Percentiles rank a stretch among this genome's conserved stretches.
These are phyloP conservation scores for Pachycephus smyrnensis DNA, from an alignment of 2,888 invertebrate genomes.

Conservation along the genomic window DNA sequence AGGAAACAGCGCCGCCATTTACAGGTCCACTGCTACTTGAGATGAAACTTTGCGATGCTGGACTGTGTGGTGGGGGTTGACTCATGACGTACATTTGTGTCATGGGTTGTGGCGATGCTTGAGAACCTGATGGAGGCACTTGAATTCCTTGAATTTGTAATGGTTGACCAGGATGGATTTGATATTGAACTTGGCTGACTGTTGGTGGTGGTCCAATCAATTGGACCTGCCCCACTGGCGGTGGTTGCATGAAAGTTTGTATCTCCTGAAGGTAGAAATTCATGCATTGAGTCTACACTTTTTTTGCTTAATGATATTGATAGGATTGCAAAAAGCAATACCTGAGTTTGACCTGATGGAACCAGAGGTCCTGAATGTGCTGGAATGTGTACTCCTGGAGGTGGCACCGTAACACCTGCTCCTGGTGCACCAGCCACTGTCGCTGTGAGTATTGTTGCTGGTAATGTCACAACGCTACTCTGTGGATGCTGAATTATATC, in stretches of 20 bases:
- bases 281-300: background rate
- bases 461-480: constrained; percentile 60
- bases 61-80: constrained; percentile 59
- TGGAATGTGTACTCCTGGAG: constrained; percentile 64
- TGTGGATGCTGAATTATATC: constrained; percentile 65
- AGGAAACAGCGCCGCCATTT: constrained; percentile 56
- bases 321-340: constrained; percentile 21
- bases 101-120: constrained; percentile 60
- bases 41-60: constrained; percentile 54
- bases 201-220: constrained; percentile 63
- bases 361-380: constrained; percentile 62
- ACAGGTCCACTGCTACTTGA: constrained; percentile 52
- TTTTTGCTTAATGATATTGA: no score
- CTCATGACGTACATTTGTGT: constrained; percentile 65
- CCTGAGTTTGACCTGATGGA: constrained; percentile 61
- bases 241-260: constrained; percentile 60
- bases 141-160: constrained; percentile 60
- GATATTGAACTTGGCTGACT: constrained; percentile 63
- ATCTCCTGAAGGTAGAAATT: constrained; percentile 50
- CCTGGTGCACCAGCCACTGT: constrained; percentile 60
- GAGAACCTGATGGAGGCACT: constrained; percentile 53
- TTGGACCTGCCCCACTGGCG: constrained; percentile 61
- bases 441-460: constrained; percentile 62
- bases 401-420: constrained; percentile 57
- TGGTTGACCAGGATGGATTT: constrained; percentile 62